Percentiles rank a stretch among this genome's conserved stretches.
These are phyloP conservation scores for Psittacula echo DNA, from an alignment of 2,797 vertebrate genomes.

Conservation along the genomic window DNA sequence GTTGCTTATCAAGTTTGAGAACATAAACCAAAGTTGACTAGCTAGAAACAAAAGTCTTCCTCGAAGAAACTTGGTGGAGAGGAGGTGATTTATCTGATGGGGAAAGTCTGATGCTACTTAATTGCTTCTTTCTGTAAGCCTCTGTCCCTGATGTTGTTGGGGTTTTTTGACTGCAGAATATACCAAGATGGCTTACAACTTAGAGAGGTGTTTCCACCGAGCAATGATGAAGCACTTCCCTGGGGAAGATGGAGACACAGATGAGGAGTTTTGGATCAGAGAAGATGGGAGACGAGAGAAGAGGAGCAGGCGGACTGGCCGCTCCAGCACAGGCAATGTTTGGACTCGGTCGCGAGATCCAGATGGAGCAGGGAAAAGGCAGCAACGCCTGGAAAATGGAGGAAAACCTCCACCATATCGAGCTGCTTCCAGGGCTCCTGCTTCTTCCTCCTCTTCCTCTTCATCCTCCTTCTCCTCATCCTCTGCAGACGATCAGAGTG, in stretches of 20 bases:
- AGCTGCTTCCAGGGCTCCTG: conserved; percentile 74
- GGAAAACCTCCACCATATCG: conserved; percentile 76
- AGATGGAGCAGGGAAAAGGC: conserved; percentile 81
- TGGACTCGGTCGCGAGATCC: conserved; percentile 78
- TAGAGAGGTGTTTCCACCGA: conserved; percentile 94
- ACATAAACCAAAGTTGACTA: not conserved
- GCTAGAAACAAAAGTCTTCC: not conserved
- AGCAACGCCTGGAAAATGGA: conserved; percentile 78
- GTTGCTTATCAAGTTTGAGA: not conserved
- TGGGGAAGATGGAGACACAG: conserved; percentile 94
- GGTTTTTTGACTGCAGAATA: conserved; percentile 83
- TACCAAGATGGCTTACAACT: conserved; percentile 94
- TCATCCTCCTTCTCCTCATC: conserved; percentile 63
- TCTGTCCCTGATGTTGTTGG: not conserved
- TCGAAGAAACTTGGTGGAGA: not conserved
- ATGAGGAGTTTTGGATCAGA: conserved; percentile 92
- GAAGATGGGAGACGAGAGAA: conserved; percentile 91
- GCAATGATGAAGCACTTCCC: conserved; percentile 96
- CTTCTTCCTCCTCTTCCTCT: conserved; percentile 65
- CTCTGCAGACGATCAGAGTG: conserved; percentile 57
- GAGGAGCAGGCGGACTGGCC: conserved; percentile 83
- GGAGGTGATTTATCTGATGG: not conserved
- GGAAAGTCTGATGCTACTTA: not conserved
- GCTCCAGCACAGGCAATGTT: conserved; percentile 74
- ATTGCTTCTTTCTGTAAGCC: not conserved